Conservation (phyloP, 1,140 invertebrate genomes). For the Drosophila subobscura region DNA sequence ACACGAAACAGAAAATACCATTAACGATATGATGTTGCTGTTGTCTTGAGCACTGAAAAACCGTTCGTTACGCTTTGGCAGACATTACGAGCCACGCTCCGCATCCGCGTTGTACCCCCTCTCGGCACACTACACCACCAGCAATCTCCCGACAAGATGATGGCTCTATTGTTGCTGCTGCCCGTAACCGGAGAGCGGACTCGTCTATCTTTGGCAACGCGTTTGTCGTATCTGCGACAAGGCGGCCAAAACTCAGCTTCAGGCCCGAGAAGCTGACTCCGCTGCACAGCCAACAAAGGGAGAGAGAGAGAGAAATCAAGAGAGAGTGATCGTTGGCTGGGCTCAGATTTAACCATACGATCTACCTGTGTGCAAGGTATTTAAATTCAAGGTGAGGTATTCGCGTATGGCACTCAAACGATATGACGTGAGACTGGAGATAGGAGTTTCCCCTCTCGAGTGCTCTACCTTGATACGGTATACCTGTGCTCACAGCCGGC, state of each 20-base stretch:
- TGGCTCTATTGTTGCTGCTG: slow-evolving; percentile 33
- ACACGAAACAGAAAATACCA: slow-evolving; percentile 76
- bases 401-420: too few species aligned
- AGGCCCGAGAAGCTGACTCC: slow-evolving; percentile 52
- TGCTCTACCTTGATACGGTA: too few species aligned
- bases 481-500: too few species aligned
- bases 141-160: slow-evolving; percentile 16
- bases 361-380: slow-evolving; percentile 18
- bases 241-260: slow-evolving; percentile 35
- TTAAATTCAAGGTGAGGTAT: too few species aligned
- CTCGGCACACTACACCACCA: slow-evolving; percentile 4
- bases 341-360: slow-evolving; percentile 32
- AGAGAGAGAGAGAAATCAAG: slow-evolving; percentile 13
- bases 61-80: slow-evolving; percentile 78
- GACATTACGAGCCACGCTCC: slow-evolving; percentile 77
- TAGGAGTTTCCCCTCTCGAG: too few species aligned
- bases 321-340: slow-evolving; percentile 24
- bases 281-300: slow-evolving; percentile 28
- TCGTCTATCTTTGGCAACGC: slow-evolving; percentile 73
- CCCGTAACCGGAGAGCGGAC: slow-evolving; percentile 29
- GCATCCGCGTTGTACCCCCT: slow-evolving; percentile 64
- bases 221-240: slow-evolving; percentile 71
- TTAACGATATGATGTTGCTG: slow-evolving; percentile 59
- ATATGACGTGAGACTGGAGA: too few species aligned
- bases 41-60: slow-evolving; percentile 69